phyloP scores from a whole-genome alignment of 2,888 invertebrate genomes.

The Anagyrus pseudococci region DNA sequence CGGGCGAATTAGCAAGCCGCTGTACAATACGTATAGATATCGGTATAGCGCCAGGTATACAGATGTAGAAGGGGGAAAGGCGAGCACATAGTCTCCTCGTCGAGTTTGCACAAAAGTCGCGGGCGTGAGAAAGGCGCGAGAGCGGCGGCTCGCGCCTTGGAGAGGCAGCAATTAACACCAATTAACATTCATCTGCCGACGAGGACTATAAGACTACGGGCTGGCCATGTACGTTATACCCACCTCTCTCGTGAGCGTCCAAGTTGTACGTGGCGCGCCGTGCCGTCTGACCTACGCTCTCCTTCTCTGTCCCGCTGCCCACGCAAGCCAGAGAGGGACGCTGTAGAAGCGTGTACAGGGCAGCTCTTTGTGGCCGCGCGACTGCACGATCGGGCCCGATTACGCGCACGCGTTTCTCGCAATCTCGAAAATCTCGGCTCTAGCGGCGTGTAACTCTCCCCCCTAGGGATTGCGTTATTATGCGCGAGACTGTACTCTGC shows the following conservation, averaged over 20 bases:
- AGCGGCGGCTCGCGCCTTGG: constrained; percentile 44
- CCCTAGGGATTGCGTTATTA: not conserved
- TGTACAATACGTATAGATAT: too few relatives aligned
- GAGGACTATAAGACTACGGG: too few relatives aligned
- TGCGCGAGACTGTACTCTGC: too few relatives aligned
- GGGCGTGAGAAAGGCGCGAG: constrained; percentile 58
- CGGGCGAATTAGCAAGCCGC: too few relatives aligned
- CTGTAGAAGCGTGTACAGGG: too few relatives aligned
- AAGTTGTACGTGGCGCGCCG: not conserved
- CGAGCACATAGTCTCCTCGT: too few relatives aligned
- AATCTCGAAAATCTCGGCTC: constrained; percentile 14
- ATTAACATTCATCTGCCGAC: constrained; percentile 59
- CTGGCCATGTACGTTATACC: constrained; percentile 50
- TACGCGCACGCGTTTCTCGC: not conserved
- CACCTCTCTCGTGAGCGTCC: constrained; percentile 18
- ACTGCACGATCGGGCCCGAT: too few relatives aligned
- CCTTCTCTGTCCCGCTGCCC: constrained; percentile 3
- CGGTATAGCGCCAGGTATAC: too few relatives aligned
- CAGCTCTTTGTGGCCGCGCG: not conserved
- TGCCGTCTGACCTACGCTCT: constrained; percentile 1
- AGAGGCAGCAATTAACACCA: constrained; percentile 61
- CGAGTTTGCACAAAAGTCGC: constrained; percentile 59
- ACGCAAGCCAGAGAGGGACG: not conserved
- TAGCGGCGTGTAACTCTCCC: not conserved
- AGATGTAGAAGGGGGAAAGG: too few relatives aligned